phyloP scores from a whole-genome alignment of 2,797 vertebrate species.

The Capromys pilorides region DNA sequence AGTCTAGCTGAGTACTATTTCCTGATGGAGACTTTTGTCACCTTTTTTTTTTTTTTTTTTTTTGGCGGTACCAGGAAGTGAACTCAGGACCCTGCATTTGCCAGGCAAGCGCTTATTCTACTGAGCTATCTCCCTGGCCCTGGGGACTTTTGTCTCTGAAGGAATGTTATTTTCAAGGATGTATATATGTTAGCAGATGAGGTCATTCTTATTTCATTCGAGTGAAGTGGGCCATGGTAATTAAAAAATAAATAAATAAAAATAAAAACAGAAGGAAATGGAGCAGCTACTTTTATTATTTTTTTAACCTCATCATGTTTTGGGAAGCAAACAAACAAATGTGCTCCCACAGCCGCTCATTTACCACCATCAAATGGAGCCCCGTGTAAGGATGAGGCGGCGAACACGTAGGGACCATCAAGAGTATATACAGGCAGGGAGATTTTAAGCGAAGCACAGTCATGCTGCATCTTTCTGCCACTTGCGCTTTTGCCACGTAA shows the following conservation, averaged over 20 bases:
- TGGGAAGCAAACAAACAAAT: neutral
- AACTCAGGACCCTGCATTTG: no score
- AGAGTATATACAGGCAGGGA: neutral
- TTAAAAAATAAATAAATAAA: slow-evolving; percentile 11
- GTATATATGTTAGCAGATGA: slow-evolving; percentile 13
- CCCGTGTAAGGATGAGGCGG: neutral
- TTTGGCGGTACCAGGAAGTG: no score
- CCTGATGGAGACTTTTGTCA: neutral
- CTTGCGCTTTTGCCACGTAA: neutral
- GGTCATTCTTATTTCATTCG: slow-evolving; percentile 26
- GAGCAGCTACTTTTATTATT: neutral
- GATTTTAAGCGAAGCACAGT: neutral
- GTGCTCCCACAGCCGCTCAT: neutral
- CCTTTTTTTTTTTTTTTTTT: no score
- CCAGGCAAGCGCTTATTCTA: no score
- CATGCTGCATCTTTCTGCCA: neutral
- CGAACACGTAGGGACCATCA: neutral
- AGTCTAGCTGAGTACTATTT: neutral
- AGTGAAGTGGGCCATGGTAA: slow-evolving; percentile 1
- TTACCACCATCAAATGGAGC: neutral
- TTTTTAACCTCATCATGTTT: neutral
- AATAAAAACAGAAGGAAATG: slow-evolving; percentile 13
- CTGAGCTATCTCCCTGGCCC: no score
- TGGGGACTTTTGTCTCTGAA: neutral
- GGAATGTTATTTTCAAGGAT: neutral